These are phyloP conservation scores for Calephelis nemesis DNA, from an alignment of 1,140 invertebrate genomes.

Conservation along the genomic window DNA sequence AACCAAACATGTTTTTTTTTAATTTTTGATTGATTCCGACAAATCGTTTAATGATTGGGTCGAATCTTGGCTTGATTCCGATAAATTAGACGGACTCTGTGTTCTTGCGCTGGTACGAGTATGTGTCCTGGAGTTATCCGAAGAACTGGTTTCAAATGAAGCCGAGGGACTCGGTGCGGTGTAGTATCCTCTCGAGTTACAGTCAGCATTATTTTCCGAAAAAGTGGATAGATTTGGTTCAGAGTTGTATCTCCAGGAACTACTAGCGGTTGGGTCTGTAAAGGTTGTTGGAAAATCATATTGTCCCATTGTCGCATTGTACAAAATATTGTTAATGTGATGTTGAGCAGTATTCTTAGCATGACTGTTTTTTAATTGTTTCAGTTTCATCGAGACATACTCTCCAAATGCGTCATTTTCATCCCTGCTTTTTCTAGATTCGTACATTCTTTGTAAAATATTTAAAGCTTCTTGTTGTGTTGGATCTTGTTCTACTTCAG, in stretches of 20 bases:
- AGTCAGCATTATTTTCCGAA: slow-evolving; percentile 37
- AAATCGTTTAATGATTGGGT: slow-evolving; percentile 36
- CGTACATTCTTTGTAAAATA: slow-evolving; percentile 36
- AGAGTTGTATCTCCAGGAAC: slow-evolving; percentile 36
- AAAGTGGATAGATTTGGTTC: slow-evolving; percentile 35
- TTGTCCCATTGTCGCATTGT: slow-evolving; percentile 34
- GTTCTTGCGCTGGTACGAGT: slow-evolving; percentile 32
- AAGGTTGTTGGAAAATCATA: slow-evolving; percentile 35
- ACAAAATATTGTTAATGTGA: slow-evolving; percentile 41
- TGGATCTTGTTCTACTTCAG: slow-evolving; percentile 33
- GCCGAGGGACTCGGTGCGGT: slow-evolving; percentile 31
- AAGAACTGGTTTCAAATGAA: slow-evolving; percentile 34
- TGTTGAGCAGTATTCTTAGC: slow-evolving; percentile 37
- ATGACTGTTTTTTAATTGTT: slow-evolving; percentile 32
- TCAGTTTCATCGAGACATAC: slow-evolving; percentile 35
- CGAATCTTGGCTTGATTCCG: slow-evolving; percentile 35
- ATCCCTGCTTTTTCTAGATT: slow-evolving; percentile 31
- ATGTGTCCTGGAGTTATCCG: slow-evolving; percentile 34
- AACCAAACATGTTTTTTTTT: slow-evolving; percentile 33
- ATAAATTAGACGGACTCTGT: slow-evolving; percentile 33
- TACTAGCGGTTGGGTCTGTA: slow-evolving; percentile 33
- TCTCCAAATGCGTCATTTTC: slow-evolving; percentile 36
- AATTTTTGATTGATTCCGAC: slow-evolving; percentile 32
- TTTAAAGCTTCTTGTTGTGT: slow-evolving; percentile 34
- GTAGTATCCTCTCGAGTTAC: slow-evolving; percentile 34